Percentiles rank a stretch among this genome's conserved stretches.
These are phyloP conservation scores for Leptogaster cylindrica DNA, from an alignment of 2,888 invertebrate species.

Conservation along the genomic window DNA sequence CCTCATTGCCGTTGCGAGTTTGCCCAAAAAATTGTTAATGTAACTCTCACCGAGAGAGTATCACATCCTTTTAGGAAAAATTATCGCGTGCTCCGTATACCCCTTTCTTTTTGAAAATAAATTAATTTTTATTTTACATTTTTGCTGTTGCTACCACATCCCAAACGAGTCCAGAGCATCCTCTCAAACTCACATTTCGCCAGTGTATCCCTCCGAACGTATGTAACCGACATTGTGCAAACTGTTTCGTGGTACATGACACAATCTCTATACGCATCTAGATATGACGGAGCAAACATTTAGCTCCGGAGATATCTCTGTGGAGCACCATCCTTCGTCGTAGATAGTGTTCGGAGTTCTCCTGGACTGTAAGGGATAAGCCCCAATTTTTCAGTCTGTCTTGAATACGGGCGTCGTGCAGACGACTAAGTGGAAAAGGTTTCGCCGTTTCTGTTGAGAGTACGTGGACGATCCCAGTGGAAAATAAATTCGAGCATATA, in stretches of 20 bases:
- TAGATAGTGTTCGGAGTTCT: constrained; percentile 22
- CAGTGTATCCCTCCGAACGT: background rate
- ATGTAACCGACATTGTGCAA: background rate
- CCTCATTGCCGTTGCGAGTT: background rate
- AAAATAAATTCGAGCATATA: constrained; percentile 34
- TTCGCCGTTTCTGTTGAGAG: constrained; percentile 3
- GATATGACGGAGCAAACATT: constrained; percentile 5
- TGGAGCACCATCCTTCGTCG: constrained; percentile 9
- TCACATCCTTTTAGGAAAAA: background rate
- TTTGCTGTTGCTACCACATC: background rate
- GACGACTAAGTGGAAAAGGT: constrained; percentile 53
- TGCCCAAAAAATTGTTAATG: background rate
- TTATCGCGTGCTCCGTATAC: background rate
- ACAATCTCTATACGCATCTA: constrained; percentile 22
- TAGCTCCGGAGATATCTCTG: constrained; percentile 18
- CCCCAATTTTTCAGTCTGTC: constrained; percentile 58
- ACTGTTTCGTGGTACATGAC: background rate
- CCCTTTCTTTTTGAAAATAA: too few relatives aligned
- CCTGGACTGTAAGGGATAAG: constrained; percentile 43
- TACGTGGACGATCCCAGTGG: constrained; percentile 36
- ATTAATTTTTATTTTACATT: too few relatives aligned
- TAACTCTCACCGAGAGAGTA: background rate
- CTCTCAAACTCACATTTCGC: constrained; percentile 24
- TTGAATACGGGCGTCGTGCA: constrained; percentile 61
- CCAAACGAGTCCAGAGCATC: background rate